phyloP scores from a whole-genome alignment of 2,113 vertebrate genomes.

The Centrocercus urophasianus region DNA sequence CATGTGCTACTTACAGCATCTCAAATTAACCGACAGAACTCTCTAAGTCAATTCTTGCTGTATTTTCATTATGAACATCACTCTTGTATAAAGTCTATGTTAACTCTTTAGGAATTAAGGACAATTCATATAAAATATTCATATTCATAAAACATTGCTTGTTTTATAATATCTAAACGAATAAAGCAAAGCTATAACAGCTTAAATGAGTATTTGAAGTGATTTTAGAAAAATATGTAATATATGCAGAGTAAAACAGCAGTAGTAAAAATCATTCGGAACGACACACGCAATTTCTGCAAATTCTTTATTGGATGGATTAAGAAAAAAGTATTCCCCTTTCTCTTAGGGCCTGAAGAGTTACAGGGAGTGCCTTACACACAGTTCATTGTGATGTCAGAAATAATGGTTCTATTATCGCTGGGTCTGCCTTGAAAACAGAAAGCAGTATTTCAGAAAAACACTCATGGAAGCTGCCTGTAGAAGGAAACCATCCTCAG shows the following conservation, averaged over 20 bases:
- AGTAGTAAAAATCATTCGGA: neutral
- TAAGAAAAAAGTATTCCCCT: conserved; percentile 61
- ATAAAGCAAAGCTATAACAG: neutral
- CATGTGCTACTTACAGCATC: neutral
- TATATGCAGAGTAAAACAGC: neutral
- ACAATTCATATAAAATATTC: neutral
- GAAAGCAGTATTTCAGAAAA: neutral
- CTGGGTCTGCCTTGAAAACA: neutral
- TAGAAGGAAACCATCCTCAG: neutral
- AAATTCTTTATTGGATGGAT: conserved; percentile 71
- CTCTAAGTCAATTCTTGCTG: neutral
- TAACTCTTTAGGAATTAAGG: neutral
- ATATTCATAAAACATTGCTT: neutral
- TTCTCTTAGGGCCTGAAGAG: conserved; percentile 4
- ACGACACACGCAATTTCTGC: neutral
- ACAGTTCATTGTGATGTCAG: neutral
- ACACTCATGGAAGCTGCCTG: neutral
- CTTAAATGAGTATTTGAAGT: neutral
- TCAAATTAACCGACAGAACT: neutral
- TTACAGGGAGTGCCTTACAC: neutral
- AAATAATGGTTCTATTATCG: neutral
- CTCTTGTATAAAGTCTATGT: neutral
- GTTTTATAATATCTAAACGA: neutral
- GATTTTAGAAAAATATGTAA: neutral
- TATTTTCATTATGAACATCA: neutral